These are phyloP conservation scores for Timema cristinae DNA, from an alignment of 2,888 invertebrate genomes.

Conservation along the genomic window DNA sequence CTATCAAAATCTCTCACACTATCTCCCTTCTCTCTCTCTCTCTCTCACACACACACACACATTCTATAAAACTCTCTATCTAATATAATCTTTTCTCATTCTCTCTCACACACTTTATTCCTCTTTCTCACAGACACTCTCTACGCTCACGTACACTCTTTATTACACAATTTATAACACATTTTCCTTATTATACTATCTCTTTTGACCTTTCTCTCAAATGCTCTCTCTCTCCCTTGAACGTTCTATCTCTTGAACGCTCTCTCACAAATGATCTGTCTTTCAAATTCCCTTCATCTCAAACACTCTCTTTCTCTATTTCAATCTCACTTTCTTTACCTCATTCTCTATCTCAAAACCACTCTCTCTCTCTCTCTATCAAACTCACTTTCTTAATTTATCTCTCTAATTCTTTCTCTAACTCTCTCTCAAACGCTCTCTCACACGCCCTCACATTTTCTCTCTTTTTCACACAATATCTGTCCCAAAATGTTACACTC, in stretches of 20 bases:
- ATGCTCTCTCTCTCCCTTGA: neutral
- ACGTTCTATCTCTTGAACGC: neutral
- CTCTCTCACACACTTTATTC: neutral
- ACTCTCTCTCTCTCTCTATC: neutral
- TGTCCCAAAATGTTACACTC: too few species aligned
- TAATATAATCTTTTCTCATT: neutral
- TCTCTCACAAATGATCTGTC: neutral
- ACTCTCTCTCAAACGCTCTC: too few species aligned
- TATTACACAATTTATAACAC: neutral
- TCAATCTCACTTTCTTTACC: too few species aligned
- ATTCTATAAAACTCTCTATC: neutral
- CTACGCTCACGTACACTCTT: neutral
- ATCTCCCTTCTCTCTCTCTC: neutral
- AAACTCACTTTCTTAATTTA: neutral
- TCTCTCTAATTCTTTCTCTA: too few species aligned
- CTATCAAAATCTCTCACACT: neutral
- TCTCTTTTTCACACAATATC: too few species aligned
- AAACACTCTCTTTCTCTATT: constrained; percentile 6
- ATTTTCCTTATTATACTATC: neutral
- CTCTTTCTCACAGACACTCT: neutral
- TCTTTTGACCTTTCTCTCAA: neutral
- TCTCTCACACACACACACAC: neutral
- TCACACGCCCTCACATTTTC: too few species aligned
- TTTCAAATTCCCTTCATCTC: neutral
- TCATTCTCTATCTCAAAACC: too few species aligned